Evolutionary conservation across 1,140 invertebrate genomes (phyloP), one percentile per base, ranked within the genome.

Genomic region (Bicyclus anynana): DNA sequence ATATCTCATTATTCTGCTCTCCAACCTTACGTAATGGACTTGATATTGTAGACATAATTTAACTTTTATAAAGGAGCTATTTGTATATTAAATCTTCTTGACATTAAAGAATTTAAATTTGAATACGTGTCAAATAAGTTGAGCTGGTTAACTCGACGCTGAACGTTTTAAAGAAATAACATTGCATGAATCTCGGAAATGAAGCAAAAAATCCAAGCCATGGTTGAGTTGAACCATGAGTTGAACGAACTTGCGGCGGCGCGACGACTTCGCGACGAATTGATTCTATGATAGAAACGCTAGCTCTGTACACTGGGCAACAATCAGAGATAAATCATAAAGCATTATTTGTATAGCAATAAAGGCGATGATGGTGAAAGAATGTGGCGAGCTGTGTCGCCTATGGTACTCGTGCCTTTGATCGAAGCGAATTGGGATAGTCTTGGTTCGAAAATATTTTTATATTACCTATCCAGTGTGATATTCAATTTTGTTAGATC

Each of bases 251-350:
- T 58, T 35, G 6, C 46, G 16, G 47, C 49, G 55, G 48, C 55
- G 50, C 52, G 58, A 63, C 52, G 62, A 59, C 53, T 59, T 66
- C 67, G 59, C 65, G 50, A 59, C 70, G 70, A 73, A 73, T 76
- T 64, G 73, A 75, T 68, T 69, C 62, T 65, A 61, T 62, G 57
- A 68, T 70, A 62, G 65, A 65, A 70, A 65, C 63, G 59, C 59
- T 49, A 54, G 47, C 27, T 47, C n/a, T 33, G 46, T 54, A 60
- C 52, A 50, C 46, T 48, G 37, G 27, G 46, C 47, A 35, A 50
- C 21, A 26, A 13, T 13, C 12, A 0, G 12, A 47, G 12, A 16
- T 20, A 44, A 26, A 49, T 14, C 44, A 29, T 18, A 48, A 49
- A 14, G 6, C 51, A 17, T 59, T 53, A 46, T 48, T 5, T 12